These are phyloP conservation scores for Dendropsophus ebraccatus DNA, from an alignment of 2,113 vertebrate species.

Conservation along the genomic window DNA sequence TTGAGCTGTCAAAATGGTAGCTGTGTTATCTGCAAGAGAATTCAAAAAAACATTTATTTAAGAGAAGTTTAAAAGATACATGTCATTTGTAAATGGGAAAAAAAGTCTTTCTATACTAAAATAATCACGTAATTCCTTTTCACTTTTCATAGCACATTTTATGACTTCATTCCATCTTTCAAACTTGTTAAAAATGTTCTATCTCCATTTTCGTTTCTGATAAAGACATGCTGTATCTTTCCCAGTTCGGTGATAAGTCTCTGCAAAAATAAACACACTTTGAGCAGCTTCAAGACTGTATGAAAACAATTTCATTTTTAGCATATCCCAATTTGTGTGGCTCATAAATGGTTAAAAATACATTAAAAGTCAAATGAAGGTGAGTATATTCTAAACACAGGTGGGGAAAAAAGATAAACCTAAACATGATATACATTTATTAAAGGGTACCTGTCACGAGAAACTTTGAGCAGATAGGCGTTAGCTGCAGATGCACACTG, in stretches of 20 bases:
- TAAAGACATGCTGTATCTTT: not conserved
- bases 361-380: too few relatives aligned
- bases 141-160: not conserved
- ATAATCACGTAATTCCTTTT: not conserved
- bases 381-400: too few relatives aligned
- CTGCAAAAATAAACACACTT: not conserved
- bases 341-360: too few relatives aligned
- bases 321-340: too few relatives aligned
- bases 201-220: not conserved
- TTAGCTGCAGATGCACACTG: too few relatives aligned
- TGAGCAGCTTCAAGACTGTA: too few relatives aligned
- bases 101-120: not conserved
- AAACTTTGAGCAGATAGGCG: too few relatives aligned
- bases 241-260: not conserved
- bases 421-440: too few relatives aligned
- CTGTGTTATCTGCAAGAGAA: slow-evolving; percentile 88
- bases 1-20: slow-evolving; percentile 80
- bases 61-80: not conserved
- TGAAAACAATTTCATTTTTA: too few relatives aligned
- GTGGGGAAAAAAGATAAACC: too few relatives aligned
- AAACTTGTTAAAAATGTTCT: not conserved
- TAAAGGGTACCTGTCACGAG: too few relatives aligned
- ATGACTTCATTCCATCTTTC: not conserved
- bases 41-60: slow-evolving; percentile 11
- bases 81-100: slow-evolving; percentile 21